A percentile compares a stretch with the other conserved stretches of the same genome.
Conservation (phyloP, 2,113 vertebrate genomes). For the Saimiri boliviensis region DNA sequence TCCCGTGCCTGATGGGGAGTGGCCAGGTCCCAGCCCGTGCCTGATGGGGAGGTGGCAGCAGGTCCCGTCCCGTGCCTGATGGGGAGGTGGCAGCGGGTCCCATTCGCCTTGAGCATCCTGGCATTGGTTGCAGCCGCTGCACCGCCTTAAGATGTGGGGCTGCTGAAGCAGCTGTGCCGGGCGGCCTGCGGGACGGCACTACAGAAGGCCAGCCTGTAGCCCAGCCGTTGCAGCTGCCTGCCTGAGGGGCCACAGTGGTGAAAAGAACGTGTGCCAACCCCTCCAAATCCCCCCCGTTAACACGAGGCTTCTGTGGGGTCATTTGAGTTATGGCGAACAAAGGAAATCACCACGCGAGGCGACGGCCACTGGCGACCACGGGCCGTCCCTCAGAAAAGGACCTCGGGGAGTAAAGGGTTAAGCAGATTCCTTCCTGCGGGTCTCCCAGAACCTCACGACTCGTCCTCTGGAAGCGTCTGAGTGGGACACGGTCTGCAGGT, state of each 20-base stretch:
- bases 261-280: too few relatives aligned
- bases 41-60: too few relatives aligned
- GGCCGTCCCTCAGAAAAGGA: accelerated
- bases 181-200: background rate
- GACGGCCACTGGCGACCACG: accelerated
- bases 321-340: accelerated
- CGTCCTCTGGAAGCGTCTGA: background rate
- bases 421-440: accelerated
- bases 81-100: background rate
- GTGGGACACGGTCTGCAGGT: background rate
- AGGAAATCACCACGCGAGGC: accelerated
- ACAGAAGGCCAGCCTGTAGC: background rate
- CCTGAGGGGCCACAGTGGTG: background rate
- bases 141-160: too few relatives aligned
- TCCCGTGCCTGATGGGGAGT: accelerated
- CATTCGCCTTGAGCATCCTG: too few relatives aligned
- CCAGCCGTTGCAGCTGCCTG: background rate
- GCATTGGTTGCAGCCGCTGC: background rate
- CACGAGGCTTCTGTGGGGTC: accelerated
- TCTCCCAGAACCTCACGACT: background rate
- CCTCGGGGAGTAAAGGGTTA: background rate
- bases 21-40: background rate
- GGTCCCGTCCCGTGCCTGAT: accelerated
- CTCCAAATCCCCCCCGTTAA: background rate
- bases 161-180: too few relatives aligned